Evolutionary conservation across 2,797 vertebrate genomes (phyloP), one percentile per base, ranked within the genome.

Genomic region (Babyrousa celebensis): DNA sequence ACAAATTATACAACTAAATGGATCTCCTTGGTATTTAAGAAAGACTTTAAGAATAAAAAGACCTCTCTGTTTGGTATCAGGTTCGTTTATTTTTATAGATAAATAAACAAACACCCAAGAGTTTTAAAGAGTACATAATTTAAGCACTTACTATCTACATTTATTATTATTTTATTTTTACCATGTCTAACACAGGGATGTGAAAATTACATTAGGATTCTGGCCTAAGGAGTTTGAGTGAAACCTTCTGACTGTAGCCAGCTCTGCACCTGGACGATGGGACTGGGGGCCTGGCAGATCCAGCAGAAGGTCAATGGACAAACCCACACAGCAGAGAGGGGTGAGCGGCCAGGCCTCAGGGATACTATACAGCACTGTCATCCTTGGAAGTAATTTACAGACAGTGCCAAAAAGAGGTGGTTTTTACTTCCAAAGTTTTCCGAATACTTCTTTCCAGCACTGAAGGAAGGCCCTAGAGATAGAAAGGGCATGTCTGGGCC

Each of bases 1-100:
- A 92, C 15, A 90, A 67, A 65, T 32, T 95, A 4, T 71, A 93
- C 25, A 93, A 84, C 67, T 29, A 94, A 89, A 92, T 27, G 25
- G 20, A 95, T 32, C 29, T 72, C 67, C 91, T 18, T 68, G 7
- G 12, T n/a, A 29, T 87, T 74, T 84, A 83, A 80, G 16, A 58
- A 82, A 54, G n/a, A 93, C 23, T 85, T 36, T 20, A 90, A 67
- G 58, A 88, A 80, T 20, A 71, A 96, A 89, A 52, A 83, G 54
- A 60, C 25, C 62, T 92, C 62, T 62, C n/a, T 68, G 62, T 14
- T 48, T 90, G 40, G 56, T 15, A 71, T 25, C 62, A 74, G 43
- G 25, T 54, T 92, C 78, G 54, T 15, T 71, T 86, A 86, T 29
- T 94, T 85, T 82, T 48, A 48, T 48, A 48, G 43, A 70, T 5